These are phyloP conservation scores for Malaclemys terrapin DNA, from an alignment of 2,113 vertebrate genomes.

Conservation along the genomic window DNA sequence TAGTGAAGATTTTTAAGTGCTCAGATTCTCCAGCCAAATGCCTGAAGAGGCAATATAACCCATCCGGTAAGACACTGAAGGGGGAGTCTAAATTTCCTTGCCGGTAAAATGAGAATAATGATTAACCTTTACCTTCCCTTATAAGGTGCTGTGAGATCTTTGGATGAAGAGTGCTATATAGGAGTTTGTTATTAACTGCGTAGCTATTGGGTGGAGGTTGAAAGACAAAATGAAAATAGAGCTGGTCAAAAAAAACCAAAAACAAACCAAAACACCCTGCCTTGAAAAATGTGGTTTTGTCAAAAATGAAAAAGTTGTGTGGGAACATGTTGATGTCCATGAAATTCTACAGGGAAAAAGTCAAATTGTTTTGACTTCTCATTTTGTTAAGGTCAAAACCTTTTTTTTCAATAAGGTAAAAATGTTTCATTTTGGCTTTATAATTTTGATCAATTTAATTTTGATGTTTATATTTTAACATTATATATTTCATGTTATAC, in stretches of 20 bases:
- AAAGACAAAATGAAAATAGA: background rate
- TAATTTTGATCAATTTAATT: fast-evolving
- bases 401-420: background rate
- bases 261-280: no score
- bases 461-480: background rate
- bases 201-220: background rate
- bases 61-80: background rate
- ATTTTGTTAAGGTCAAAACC: background rate
- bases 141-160: background rate
- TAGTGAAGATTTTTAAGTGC: fast-evolving
- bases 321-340: background rate
- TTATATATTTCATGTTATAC: background rate
- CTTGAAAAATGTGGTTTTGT: constrained; percentile 15
- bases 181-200: background rate
- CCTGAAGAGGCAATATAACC: fast-evolving
- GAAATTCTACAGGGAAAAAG: background rate
- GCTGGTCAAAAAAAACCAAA: background rate
- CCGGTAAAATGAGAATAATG: background rate
- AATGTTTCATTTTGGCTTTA: background rate
- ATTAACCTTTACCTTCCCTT: background rate
- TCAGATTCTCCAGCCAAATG: fast-evolving
- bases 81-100: background rate
- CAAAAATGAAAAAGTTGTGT: background rate
- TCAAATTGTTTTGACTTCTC: background rate
- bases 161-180: background rate